Conservation (phyloP, 2,113 vertebrate genomes). For the Lepisosteus oculatus region DNA sequence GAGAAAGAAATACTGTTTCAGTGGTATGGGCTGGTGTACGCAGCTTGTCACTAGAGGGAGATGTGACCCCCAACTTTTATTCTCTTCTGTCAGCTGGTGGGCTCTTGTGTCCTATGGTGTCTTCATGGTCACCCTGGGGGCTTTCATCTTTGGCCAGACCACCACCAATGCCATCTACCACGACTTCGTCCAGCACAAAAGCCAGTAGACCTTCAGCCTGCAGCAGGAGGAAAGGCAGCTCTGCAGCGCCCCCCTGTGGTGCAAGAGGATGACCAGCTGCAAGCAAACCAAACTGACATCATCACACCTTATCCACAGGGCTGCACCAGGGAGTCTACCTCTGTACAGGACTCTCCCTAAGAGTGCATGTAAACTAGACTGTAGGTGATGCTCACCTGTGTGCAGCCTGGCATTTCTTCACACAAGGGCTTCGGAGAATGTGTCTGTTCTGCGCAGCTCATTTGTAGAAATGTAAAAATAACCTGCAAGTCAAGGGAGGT, state of each 20-base stretch:
- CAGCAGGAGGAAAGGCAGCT: not conserved
- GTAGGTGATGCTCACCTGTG: no score
- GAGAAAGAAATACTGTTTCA: no score
- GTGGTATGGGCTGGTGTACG: no score
- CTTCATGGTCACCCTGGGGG: slow-evolving; percentile 75
- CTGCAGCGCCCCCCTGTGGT: slow-evolving; percentile 26
- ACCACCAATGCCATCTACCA: slow-evolving; percentile 73
- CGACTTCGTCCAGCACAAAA: slow-evolving; percentile 30
- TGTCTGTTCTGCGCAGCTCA: no score
- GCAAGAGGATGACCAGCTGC: slow-evolving; percentile 15
- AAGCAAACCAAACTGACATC: not conserved
- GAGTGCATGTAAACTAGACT: no score
- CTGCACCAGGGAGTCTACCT: no score
- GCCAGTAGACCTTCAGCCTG: not conserved
- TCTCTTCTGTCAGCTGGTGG: slow-evolving; percentile 77
- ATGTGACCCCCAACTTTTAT: slow-evolving; percentile 13
- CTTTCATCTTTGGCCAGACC: slow-evolving; percentile 84
- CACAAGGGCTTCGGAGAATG: no score
- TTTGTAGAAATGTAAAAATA: no score
- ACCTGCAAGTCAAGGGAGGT: no score
- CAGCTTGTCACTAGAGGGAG: not conserved
- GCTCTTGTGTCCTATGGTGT: slow-evolving; percentile 72
- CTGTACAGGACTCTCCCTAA: no score
- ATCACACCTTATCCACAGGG: no score
- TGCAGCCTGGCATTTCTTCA: no score